Conservation (phyloP, 1,140 invertebrate genomes). For the Caerostris extrusa region DNA sequence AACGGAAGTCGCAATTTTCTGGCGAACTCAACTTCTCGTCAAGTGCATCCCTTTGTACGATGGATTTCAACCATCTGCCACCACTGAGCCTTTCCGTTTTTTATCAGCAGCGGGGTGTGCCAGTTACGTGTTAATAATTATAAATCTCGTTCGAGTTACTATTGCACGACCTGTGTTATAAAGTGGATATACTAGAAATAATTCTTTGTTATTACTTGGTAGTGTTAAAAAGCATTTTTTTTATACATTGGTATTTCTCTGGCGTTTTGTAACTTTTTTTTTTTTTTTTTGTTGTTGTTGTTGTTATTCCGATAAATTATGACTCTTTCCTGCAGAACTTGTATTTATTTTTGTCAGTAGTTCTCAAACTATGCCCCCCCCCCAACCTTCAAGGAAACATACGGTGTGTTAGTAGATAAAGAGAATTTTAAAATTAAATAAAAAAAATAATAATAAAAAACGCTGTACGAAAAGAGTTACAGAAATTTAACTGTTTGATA, state of each 20-base stretch:
- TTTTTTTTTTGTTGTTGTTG: too few species aligned
- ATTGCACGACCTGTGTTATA: background rate
- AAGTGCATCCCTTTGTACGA: conserved; percentile 32
- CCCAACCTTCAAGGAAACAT: too few species aligned
- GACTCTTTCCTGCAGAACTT: too few species aligned
- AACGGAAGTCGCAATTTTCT: conserved; percentile 48
- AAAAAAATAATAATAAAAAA: too few species aligned
- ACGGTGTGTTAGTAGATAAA: too few species aligned
- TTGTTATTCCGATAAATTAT: too few species aligned
- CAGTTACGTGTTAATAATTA: background rate
- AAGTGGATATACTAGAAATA: background rate
- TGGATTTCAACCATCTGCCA: conserved; percentile 36
- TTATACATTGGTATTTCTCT: background rate
- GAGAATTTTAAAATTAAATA: too few species aligned
- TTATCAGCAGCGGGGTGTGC: background rate
- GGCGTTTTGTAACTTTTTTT: too few species aligned
- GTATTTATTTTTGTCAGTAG: too few species aligned
- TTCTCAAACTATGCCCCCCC: too few species aligned
- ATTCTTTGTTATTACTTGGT: background rate
- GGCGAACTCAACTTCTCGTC: conserved; percentile 2
- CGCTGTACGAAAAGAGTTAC: too few species aligned
- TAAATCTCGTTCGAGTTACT: conserved; percentile 3
- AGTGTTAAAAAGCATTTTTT: background rate
- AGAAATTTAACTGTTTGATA: too few species aligned
- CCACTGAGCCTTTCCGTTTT: background rate